Base-by-base conservation (phyloP, 35 echinoderm and acorn worm species). In the Acanthaster planci region DNA sequence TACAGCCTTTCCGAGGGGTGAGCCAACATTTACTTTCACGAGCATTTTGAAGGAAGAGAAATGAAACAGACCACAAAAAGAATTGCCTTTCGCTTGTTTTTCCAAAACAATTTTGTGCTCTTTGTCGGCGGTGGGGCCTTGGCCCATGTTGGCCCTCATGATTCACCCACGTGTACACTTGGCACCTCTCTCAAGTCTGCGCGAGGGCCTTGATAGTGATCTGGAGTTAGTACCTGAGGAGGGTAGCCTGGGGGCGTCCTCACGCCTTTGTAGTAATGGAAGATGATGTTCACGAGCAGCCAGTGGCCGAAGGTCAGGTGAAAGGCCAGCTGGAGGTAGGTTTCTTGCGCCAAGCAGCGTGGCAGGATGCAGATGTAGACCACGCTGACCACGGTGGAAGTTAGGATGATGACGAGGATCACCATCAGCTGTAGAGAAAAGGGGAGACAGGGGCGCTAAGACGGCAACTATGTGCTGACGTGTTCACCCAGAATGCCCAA, bases 181-280 rank as follows among this genome's bases (percentile, higher is more conserved):
- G n/a, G n/a, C n/a, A n/a, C n/a, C n/a, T n/a, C n/a, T n/a, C n/a
- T n/a, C n/a, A n/a, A n/a, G n/a, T n/a, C n/a, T n/a, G n/a, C n/a
- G n/a, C n/a, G n/a, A n/a, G n/a, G n/a, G n/a, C n/a, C n/a, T n/a
- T n/a, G n/a, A n/a, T n/a, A n/a, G 47, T 82, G 26, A 26, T n/a
- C 30, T 35, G 29, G 23, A 10, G 14, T 26, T 7, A 6, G 86
- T 79, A 97, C 94, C 60, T 87, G 82, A 50, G 94, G 94, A 38
- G 94, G 94, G n/a, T 90, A 52, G 5, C 94, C 94, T 51, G 94
- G 94, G 18, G 82, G 37, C 35, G 94, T 97, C 8, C 86, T 92
- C 5, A 92, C 90, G 37, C 94, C 87, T 56, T 97, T 92, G 90
- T 97, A 97, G 84, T 97, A 97, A 54, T 97, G 86, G 76, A 97